Base-by-base conservation (phyloP, 1,140 invertebrate species). In the Ceratina australensis region DNA sequence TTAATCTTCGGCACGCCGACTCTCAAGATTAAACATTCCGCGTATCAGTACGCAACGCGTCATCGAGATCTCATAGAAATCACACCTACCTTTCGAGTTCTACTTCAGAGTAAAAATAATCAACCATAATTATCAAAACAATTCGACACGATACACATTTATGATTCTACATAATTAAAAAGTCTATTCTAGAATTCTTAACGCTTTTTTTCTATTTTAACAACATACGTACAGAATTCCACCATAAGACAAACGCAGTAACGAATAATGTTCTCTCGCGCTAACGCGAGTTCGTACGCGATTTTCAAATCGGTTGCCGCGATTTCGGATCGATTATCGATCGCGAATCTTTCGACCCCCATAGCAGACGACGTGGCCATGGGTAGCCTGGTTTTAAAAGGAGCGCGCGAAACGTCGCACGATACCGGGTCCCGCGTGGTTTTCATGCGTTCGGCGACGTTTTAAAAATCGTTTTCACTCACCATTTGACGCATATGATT, bases 401-500 rank as follows among this genome's bases (percentile, higher is more conserved):
- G 74, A 42, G 82, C 83, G 83, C 83, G 83, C 82, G 68, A 78
- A 85, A 77, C 78, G 24, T 47, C 54, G 56, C 67, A 66, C 57
- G 72, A n/a, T 72, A 72, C 61, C 76, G 60, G 18, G 60, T 18
- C 1, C 24, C 72, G 73, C 64, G 42, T 72, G 72, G 7, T 16
- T 50, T 61, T 54, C 33, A 26, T 49, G 1, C 42, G 12, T 20
- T 5, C 57, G 26, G 28, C 10, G 42, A 28, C 16, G 13, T n/a
- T 49, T 54, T 33, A 80, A 65, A 50, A 42, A n/a, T 7, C 26
- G 5, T 71, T 10, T 20, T 47, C 2, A 67, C 84, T 86, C 61
- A 86, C 84, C 84, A 86, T 86, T 85, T 85, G 83, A 71, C 52
- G 47, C 16, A 1, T 16, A 42, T 49, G n/a, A 47, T 8, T 15